Percentiles rank a stretch among this genome's conserved stretches.
Evolutionary conservation across 2,797 vertebrate species (phyloP).

Genomic region (Sebastolobus alascanus): DNA sequence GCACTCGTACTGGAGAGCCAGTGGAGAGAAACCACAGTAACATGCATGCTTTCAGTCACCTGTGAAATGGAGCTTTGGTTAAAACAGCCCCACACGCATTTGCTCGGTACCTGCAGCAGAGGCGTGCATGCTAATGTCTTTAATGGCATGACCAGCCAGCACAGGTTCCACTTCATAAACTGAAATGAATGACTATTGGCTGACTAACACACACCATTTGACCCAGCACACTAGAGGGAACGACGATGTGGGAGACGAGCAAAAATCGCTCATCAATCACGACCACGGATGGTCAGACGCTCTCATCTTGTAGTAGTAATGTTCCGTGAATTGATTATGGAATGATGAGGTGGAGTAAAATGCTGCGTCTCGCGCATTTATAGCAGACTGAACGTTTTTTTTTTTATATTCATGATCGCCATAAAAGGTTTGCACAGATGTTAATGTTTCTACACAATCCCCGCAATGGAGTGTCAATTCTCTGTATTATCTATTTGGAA

Average conservation of each 20-base stretch:
- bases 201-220: slow-evolving; percentile 73
- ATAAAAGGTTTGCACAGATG: slow-evolving; percentile 68
- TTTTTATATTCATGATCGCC: slow-evolving; percentile 48
- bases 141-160: slow-evolving; percentile 60
- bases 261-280: slow-evolving; percentile 76
- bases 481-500: slow-evolving; percentile 47
- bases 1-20: slow-evolving; percentile 6
- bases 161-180: slow-evolving; percentile 77
- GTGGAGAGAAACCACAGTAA: slow-evolving; percentile 41
- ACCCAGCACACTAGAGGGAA: slow-evolving; percentile 60
- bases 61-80: slow-evolving; percentile 64
- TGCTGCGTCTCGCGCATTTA: slow-evolving; percentile 59
- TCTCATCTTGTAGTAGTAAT: slow-evolving; percentile 64
- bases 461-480: slow-evolving; percentile 27
- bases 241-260: slow-evolving; percentile 66
- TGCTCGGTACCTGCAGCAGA: slow-evolving; percentile 38
- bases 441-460: slow-evolving; percentile 53
- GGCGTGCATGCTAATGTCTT: slow-evolving; percentile 58
- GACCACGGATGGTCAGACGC: slow-evolving; percentile 50
- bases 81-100: slow-evolving; percentile 49
- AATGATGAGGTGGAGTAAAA: slow-evolving; percentile 72
- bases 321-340: slow-evolving; percentile 72
- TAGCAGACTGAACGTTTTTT: slow-evolving; percentile 49
- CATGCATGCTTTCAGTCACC: slow-evolving; percentile 50
- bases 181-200: slow-evolving; percentile 67